Evolutionary conservation across 2,888 invertebrate species (phyloP), one percentile per base, ranked within the genome.

Genomic region (Mimumesa dahlbomi): DNA sequence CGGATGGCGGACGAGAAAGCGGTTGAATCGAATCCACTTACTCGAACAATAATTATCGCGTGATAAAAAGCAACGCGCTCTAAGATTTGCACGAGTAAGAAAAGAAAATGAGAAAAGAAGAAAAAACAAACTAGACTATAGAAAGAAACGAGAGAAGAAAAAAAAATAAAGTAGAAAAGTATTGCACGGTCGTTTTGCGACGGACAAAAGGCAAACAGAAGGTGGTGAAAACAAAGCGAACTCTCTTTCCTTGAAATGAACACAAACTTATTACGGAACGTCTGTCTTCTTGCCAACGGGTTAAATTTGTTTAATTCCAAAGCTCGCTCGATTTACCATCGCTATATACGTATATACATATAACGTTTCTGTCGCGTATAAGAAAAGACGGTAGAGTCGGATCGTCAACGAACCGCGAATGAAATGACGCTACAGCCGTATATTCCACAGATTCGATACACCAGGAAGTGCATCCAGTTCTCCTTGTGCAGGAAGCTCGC

Each of bases 81-180:
- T n/a, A n/a, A n/a, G n/a, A n/a, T n/a, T n/a, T n/a, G 42, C 16
- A 22, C 22, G 11, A 5, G 2, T 6, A 18, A 25, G 16, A 43
- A 6, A 25, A 5, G 7, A 11, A n/a, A 46, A 11, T n/a, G 38
- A 9, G 31, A 13, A 34, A 14, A 49, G 22, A 18, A 38, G 16
- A 25, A 29, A n/a, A 9, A 34, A 16, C 50, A 9, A 6, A 13
- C 11, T 16, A 16, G 29, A 6, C 38, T 31, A 36, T 57, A 43
- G 13, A 40, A 2, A 16, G 22, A 14, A 46, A 14, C 45, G 11
- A 16, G 43, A 22, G 45, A 40, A 67, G 52, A 34, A 48, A 40
- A 31, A 71, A 40, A 61, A 71, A 81, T 73, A 80, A 82, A 77
- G 71, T 52, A n/a, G n/a, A n/a, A n/a, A n/a, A n/a, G n/a, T n/a